phyloP scores from a whole-genome alignment of 1,140 invertebrate species.

The Drusus annulatus region DNA sequence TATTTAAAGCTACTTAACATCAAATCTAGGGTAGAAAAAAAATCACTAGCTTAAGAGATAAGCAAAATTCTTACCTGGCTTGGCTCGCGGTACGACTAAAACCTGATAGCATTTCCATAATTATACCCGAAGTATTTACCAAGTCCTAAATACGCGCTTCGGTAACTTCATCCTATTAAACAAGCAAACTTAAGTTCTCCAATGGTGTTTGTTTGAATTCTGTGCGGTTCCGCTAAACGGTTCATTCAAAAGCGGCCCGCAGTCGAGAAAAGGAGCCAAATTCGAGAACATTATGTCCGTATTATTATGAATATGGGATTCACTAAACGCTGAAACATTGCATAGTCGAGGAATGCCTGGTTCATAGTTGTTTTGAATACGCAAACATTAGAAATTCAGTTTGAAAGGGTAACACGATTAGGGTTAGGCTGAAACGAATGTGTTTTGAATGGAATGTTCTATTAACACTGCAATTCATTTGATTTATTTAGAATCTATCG shows the following conservation, averaged over 20 bases:
- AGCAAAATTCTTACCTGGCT: too few species aligned
- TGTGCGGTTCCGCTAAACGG: constrained; percentile 44
- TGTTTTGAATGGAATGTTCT: too few species aligned
- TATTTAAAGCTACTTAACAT: too few species aligned
- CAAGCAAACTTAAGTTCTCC: constrained; percentile 41
- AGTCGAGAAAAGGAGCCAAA: constrained; percentile 30
- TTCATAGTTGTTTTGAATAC: too few species aligned
- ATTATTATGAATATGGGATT: constrained; percentile 13
- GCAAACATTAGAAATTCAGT: too few species aligned
- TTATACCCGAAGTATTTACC: constrained; percentile 53
- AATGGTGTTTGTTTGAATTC: constrained; percentile 52
- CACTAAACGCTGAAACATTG: constrained; percentile 30
- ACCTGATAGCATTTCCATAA: constrained; percentile 46
- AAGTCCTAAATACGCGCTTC: constrained; percentile 46
- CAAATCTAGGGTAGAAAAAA: too few species aligned
- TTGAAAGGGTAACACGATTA: too few species aligned
- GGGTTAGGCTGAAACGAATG: too few species aligned
- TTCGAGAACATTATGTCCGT: constrained; percentile 39
- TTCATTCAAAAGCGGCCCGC: constrained; percentile 25
- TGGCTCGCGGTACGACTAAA: neutral
- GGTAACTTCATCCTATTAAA: constrained; percentile 52
- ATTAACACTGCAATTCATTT: too few species aligned
- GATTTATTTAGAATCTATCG: too few species aligned
- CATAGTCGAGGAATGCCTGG: neutral
- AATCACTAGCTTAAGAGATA: too few species aligned